phyloP scores from a whole-genome alignment of 2,888 invertebrate species.

The Chorisops tibialis region DNA sequence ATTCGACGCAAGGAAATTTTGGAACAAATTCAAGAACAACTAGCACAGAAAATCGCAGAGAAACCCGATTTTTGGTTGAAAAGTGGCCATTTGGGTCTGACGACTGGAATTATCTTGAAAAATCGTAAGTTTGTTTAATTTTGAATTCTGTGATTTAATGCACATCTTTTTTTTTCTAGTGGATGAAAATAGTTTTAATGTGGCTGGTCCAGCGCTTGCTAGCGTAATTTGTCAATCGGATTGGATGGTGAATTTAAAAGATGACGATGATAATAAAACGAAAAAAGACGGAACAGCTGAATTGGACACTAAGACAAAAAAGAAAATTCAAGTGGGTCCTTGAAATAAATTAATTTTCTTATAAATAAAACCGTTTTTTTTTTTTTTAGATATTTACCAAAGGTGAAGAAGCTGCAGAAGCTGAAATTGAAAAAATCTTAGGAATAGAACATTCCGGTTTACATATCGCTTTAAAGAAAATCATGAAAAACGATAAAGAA shows the following conservation, averaged over 20 bases:
- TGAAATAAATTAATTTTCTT: neutral
- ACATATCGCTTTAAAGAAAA: constrained; percentile 73
- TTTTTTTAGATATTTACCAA: constrained; percentile 31
- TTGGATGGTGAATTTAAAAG: constrained; percentile 54
- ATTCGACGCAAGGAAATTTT: constrained; percentile 67
- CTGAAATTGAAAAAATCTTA: constrained; percentile 29
- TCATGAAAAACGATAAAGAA: constrained; percentile 63
- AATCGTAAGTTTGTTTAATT: constrained; percentile 53
- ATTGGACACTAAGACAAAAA: constrained; percentile 28
- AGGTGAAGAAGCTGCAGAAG: constrained; percentile 47
- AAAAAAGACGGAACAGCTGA: constrained; percentile 24
- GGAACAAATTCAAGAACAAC: constrained; percentile 60
- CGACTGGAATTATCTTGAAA: constrained; percentile 68
- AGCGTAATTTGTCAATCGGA: constrained; percentile 53
- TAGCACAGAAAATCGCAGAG: constrained; percentile 58
- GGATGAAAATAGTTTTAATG: constrained; percentile 47
- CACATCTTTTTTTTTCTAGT: constrained; percentile 38
- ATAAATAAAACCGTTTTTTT: neutral
- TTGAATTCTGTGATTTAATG: constrained; percentile 3
- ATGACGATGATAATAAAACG: constrained; percentile 35
- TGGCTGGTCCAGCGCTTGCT: constrained; percentile 53
- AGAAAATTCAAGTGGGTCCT: constrained; percentile 5
- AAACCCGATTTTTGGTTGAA: constrained; percentile 67
- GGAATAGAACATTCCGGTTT: constrained; percentile 73
- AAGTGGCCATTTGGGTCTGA: constrained; percentile 63